Evolutionary conservation across 2,888 invertebrate genomes (phyloP), one percentile per base, ranked within the genome.

Genomic region (Athripsodes cinereus): DNA sequence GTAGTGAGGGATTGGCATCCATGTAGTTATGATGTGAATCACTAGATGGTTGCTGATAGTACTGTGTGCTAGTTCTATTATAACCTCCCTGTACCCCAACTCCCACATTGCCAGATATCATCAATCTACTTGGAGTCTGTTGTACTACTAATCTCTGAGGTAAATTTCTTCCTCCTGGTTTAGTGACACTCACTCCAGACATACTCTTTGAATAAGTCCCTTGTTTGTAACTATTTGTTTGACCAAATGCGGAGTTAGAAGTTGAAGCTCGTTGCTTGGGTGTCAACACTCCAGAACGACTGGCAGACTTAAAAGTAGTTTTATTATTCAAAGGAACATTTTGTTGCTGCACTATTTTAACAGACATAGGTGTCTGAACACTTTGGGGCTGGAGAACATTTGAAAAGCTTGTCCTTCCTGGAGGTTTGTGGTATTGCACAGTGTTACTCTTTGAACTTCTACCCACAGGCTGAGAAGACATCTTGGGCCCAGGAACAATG

Each of bases 301-400:
- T 72, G 66, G 57, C 67, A 74, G 64, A 71, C 71, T 78, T 77
- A 20, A 69, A 66, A 60, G 76, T 78, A 1, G 74, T 69, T 69
- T 78, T 78, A 64, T 72, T 71, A 44, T 55, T 18, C 6, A 55
- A 21, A 13, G 57, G 20, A 2, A 46, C 13, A 22, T 52, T 57
- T 13, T 60, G 57, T 22, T 60, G 77, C 65, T 81, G 81, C 62
- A 81, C 78, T 61, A 81, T 81, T 69, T 82, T 81, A 18, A 82
- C 76, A 20, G 81, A 74, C 65, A 80, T 77, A 2, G 58, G 53
- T 1, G 57, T 48, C 10, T 55, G 56, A 5, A 60, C 50, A 44
- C 52, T 56, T 34, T 58, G 60, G 10, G 60, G 26, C 10, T 52
- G 60, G 19, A 58, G 49, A 19, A 56, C 51, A 50, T 58, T 56